Evolutionary conservation across 2,797 vertebrate species (phyloP), one percentile per base, ranked within the genome.

Genomic region (Halcyon chelicuti): DNA sequence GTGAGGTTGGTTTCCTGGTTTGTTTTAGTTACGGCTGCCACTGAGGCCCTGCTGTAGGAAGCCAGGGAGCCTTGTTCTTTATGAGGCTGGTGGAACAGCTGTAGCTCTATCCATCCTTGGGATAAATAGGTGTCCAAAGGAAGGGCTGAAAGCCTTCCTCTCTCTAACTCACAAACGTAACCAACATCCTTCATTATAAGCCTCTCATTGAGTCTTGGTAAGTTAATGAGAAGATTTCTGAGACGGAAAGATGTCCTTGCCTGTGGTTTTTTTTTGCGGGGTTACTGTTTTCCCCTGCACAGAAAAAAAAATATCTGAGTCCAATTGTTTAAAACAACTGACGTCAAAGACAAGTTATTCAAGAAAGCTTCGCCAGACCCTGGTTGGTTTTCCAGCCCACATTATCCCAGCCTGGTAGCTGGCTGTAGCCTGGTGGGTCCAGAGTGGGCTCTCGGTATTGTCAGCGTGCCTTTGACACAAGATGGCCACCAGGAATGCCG

Each of bases 1-100:
- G 91, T 40, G 93, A 60, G 63, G 82, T 90, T 92, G 86, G 95
- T 94, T 97, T 96, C 95, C 97, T 96, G 90, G 97, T 97, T 98
- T 94, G 93, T 95, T 96, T 86, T 94, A 57, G 95, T 77, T 85
- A 37, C 23, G 75, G 79, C 86, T 92, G 83, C 73, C 82, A 42
- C 79, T 89, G 86, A 96, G 96, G 74, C 97, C 93, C 93, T 91
- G 94, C 94, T 67, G 90, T 57, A 84, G 96, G 96, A 97, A 96
- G 86, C 66, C 80, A 82, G 84, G 52, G 70, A 92, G 90, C 88
- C 90, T 95, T 96, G 91, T 96, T 96, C 94, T 97, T 94, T 97
- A 79, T 95, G 90, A 89, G 94, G 77, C 97, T 95, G 65, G 67
- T 96, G 49, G 90, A 92, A 71, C 97, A 96, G 90, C 96, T 97